Conservation (phyloP, 1,140 invertebrate species). For the Acromyrmex heyeri region DNA sequence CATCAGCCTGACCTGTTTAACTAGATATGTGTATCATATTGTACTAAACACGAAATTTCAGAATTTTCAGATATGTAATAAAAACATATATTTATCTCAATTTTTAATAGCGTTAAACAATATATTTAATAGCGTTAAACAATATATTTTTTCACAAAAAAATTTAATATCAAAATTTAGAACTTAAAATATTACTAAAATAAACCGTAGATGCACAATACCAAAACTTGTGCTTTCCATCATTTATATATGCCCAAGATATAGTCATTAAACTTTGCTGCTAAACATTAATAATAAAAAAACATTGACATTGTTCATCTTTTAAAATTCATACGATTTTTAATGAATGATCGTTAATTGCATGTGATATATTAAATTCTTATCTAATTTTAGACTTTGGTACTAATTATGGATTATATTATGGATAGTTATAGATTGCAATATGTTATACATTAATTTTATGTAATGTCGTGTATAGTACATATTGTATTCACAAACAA, state of each 20-base stretch:
- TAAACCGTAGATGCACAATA: not conserved
- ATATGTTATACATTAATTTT: slow-evolving; percentile 6
- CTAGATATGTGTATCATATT: slow-evolving; percentile 5
- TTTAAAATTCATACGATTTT: not conserved
- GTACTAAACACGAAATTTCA: slow-evolving; percentile 24
- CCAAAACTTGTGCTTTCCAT: not conserved
- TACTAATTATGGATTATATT: not conserved
- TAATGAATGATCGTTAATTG: not conserved
- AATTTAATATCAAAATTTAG: not conserved
- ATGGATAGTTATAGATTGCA: slow-evolving; percentile 17
- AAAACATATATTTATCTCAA: slow-evolving; percentile 11
- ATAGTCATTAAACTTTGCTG: not conserved
- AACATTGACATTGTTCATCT: not conserved
- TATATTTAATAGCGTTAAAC: not conserved
- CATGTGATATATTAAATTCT: not conserved
- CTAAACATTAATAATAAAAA: not conserved
- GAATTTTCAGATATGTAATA: not conserved
- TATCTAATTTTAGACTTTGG: not conserved
- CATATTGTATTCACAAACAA: slow-evolving; percentile 46
- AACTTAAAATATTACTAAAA: not conserved
- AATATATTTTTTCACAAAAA: not conserved
- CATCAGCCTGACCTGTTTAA: not conserved
- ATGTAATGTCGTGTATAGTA: slow-evolving; percentile 7
- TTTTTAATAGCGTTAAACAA: slow-evolving; percentile 7
- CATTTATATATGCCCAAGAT: not conserved